A percentile compares a stretch with the other conserved stretches of the same genome.
phyloP scores from a whole-genome alignment of 2,888 invertebrate genomes.

The Chymomyza fuscimana region DNA sequence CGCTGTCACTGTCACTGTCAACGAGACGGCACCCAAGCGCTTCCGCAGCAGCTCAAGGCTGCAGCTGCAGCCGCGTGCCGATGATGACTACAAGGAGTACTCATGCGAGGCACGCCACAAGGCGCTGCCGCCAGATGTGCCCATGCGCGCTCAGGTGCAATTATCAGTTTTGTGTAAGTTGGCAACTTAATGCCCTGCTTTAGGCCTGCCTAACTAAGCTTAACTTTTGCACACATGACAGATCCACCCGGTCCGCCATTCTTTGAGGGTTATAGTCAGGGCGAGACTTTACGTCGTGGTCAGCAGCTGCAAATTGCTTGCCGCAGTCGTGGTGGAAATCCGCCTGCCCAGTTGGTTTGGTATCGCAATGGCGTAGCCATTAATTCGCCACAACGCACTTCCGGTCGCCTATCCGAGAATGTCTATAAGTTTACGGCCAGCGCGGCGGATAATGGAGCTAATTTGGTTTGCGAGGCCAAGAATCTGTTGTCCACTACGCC shows the following conservation, averaged over 20 bases:
- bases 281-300: conserved; percentile 74
- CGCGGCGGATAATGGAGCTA: conserved; percentile 70
- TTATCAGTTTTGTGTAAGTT: conserved; percentile 77
- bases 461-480: conserved; percentile 76
- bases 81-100: conserved; percentile 77
- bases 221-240: conserved; percentile 27
- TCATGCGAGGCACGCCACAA: conserved; percentile 77
- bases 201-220: neutral
- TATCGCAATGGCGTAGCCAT: conserved; percentile 74
- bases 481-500: conserved; percentile 73
- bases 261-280: conserved; percentile 77
- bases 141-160: conserved; percentile 77
- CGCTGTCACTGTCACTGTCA: conserved; percentile 60
- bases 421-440: conserved; percentile 75
- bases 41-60: conserved; percentile 73
- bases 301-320: conserved; percentile 77
- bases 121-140: conserved; percentile 77
- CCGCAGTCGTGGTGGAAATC: conserved; percentile 78
- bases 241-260: conserved; percentile 78
- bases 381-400: conserved; percentile 76
- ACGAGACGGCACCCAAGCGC: conserved; percentile 70
- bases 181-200: neutral
- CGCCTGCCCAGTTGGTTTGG: conserved; percentile 76
- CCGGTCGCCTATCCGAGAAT: conserved; percentile 77
- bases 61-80: conserved; percentile 71